These are phyloP conservation scores for Drosophila paranaensis DNA, from an alignment of 2,888 invertebrate genomes.

Conservation along the genomic window DNA sequence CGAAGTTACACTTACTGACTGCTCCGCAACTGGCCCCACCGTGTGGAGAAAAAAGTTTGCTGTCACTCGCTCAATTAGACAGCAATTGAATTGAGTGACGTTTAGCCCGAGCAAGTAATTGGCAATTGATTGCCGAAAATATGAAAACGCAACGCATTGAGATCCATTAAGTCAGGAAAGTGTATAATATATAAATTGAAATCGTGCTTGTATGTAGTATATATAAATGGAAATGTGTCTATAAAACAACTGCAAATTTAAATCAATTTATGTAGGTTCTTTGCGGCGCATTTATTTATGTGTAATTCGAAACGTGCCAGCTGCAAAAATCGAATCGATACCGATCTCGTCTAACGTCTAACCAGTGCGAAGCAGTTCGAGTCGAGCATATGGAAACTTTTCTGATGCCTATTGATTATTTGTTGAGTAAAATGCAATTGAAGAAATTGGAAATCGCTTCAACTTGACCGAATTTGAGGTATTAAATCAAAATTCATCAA, in stretches of 20 bases:
- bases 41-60: constrained; percentile 6
- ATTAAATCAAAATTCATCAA: constrained; percentile 14
- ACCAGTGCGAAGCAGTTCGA: constrained; percentile 59
- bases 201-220: neutral
- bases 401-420: constrained; percentile 24
- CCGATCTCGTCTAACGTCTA: constrained; percentile 37
- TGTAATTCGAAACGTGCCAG: constrained; percentile 66
- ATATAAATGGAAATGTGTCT: constrained; percentile 8
- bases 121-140: constrained; percentile 72
- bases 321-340: constrained; percentile 51
- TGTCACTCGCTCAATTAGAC: constrained; percentile 50
- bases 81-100: constrained; percentile 62
- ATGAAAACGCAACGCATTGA: constrained; percentile 40
- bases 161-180: constrained; percentile 15
- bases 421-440: constrained; percentile 41
- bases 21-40: neutral
- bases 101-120: constrained; percentile 45
- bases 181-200: constrained; percentile 7
- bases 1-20: constrained; percentile 19
- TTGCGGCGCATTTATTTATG: constrained; percentile 64
- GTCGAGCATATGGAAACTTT: constrained; percentile 41
- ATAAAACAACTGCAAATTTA: constrained; percentile 58
- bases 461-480: constrained; percentile 66
- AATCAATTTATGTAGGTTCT: constrained; percentile 68
- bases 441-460: constrained; percentile 31